A percentile compares a stretch with the other conserved stretches of the same genome.
Evolutionary conservation across 1,140 invertebrate genomes (phyloP).

Genomic region (Zaprionus kolodkinae): DNA sequence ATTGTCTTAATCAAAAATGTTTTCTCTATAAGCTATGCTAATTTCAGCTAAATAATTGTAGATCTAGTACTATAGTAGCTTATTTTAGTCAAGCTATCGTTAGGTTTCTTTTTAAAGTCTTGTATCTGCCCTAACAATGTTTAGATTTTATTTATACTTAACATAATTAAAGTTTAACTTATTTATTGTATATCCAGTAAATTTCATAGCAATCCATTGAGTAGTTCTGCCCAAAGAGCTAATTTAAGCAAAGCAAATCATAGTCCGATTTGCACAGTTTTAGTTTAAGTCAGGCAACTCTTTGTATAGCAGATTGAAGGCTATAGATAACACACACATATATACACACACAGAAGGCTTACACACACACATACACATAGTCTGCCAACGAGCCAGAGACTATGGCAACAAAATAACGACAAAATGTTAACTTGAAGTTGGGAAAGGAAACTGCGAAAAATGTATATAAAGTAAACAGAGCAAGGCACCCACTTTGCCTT

Average conservation of each 20-base stretch:
- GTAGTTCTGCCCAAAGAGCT: background rate
- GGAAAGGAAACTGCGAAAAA: conserved; percentile 18
- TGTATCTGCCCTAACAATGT: rapidly evolving
- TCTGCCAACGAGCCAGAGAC: conserved; percentile 17
- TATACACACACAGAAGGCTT: conserved; percentile 6
- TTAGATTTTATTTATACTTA: background rate
- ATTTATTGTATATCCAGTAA: background rate
- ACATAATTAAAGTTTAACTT: background rate
- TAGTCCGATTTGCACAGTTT: background rate
- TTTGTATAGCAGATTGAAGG: conserved; percentile 19
- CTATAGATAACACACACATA: conserved; percentile 13
- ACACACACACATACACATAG: conserved; percentile 5
- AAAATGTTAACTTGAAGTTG: conserved; percentile 73
- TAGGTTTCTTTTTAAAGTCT: background rate
- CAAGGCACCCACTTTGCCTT: conserved; percentile 6
- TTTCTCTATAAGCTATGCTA: background rate
- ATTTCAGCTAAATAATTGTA: background rate
- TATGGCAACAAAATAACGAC: conserved; percentile 73
- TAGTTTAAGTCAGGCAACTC: background rate
- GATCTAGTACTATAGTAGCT: background rate
- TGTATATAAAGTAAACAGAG: conserved; percentile 57
- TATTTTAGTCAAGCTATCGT: no score
- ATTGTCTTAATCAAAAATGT: no score
- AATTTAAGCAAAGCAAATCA: background rate
- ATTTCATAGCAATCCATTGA: background rate